phyloP scores from a whole-genome alignment of 53 echinoderm and acorn worm species.

The Arbacia lixula region DNA sequence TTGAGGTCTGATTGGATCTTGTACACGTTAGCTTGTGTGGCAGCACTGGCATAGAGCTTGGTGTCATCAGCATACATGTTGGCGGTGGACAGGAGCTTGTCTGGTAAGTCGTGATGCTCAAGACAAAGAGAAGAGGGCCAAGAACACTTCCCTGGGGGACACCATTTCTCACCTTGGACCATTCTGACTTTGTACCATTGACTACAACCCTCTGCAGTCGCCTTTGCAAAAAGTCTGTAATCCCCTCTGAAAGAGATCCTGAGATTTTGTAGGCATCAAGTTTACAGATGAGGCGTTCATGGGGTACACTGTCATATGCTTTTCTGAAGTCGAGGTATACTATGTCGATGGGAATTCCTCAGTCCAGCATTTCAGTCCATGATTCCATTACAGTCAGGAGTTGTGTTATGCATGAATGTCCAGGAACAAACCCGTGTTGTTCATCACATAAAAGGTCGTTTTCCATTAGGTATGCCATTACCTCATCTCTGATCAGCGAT shows the following conservation, averaged over 20 bases:
- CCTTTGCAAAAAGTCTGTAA: too few relatives aligned
- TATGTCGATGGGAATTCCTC: not conserved
- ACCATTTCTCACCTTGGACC: constrained; percentile 38
- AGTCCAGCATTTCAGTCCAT: not conserved
- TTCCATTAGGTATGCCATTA: too few relatives aligned
- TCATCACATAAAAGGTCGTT: too few relatives aligned
- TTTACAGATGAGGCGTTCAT: too few relatives aligned
- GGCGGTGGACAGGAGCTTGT: not conserved
- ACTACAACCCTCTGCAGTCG: not conserved
- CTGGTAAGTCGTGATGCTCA: constrained; percentile 5
- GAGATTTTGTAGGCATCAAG: too few relatives aligned
- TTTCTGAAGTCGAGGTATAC: not conserved
- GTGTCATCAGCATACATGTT: constrained; percentile 10
- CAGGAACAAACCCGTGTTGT: not conserved
- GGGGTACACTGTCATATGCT: not conserved
- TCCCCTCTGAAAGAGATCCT: too few relatives aligned
- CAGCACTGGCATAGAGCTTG: not conserved
- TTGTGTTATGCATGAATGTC: not conserved
- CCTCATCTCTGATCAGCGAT: too few relatives aligned
- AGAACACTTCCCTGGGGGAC: constrained; percentile 47
- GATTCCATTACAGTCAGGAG: not conserved
- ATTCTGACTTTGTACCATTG: not conserved
- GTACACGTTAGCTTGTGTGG: not conserved
- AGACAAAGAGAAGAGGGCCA: constrained; percentile 16
- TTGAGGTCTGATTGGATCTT: not conserved